Base-by-base conservation (phyloP, 1,140 invertebrate species). In the Platorchestia sp. region DNA sequence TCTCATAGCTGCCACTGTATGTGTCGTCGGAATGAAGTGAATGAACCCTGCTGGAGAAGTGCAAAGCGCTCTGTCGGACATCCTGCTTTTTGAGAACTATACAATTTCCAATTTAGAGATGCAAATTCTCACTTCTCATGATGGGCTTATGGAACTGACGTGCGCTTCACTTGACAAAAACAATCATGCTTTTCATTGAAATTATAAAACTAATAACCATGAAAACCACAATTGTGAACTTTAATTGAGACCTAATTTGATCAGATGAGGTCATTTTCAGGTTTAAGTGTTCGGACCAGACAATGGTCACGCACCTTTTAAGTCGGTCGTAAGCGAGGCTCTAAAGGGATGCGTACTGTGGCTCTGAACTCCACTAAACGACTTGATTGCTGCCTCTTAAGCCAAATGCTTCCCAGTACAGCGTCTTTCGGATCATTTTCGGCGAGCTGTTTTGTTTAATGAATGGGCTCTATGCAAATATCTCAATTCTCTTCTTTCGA, bases 341-440 rank as follows among this genome's bases (percentile, higher is more conserved):
- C 91, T 45, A 36, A 93, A 93, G 41, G 40, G 43, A 93, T 19
- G 91, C 40, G 91, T 44, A 45, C 59, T 36, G 59, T 75, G 22
- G 41, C 87, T 89, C 87, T 44, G 43, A 41, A 89, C 41, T 89
- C 41, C 87, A 93, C 41, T 93, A 47, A 93, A 93, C 91, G 91
- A 47, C 91, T 45, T 45, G 91, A 93, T 93, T 93, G 91, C 91
- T 89, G 87, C 87, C 87, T 42, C 87, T 89, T 42, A 89, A 89
- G 87, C 87, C 43, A 89, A 89, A 89, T 89, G 87, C 87, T 89
- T 27, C 43, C 43, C 87, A 3, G 22, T 43, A 43, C 59, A 75
- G 87, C 43, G 43, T 44, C 87, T 89, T 41, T 44, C 87, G n/a
- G 87, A 89, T 89, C 41, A 89, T 89, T 75, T 75, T 75, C 59